These are phyloP conservation scores for Platyrinchus mystaceus DNA, from an alignment of 2,797 vertebrate species.

Conservation along the genomic window DNA sequence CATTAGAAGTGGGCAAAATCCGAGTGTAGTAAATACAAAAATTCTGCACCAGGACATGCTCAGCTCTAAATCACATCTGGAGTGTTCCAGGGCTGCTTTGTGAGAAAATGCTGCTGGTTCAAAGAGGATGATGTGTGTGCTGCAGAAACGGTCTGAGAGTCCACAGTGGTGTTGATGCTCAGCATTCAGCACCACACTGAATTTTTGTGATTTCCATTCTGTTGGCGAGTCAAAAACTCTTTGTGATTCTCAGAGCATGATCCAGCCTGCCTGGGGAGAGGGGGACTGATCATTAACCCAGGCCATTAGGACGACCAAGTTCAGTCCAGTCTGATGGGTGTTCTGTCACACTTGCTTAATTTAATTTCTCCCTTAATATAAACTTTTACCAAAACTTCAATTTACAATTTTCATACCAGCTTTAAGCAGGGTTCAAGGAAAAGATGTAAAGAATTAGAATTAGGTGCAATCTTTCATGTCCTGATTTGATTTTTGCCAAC, in stretches of 20 bases:
- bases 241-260: not conserved
- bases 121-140: not conserved
- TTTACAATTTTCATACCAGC: not conserved
- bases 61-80: not conserved
- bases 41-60: not conserved
- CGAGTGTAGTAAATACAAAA: not conserved
- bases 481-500: constrained; percentile 3
- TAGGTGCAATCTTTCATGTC: not conserved
- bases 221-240: not conserved
- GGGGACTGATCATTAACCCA: not conserved
- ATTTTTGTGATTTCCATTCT: not conserved
- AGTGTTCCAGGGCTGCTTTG: not conserved
- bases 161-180: fast-evolving
- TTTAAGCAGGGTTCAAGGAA: constrained; percentile 6
- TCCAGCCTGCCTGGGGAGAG: not conserved
- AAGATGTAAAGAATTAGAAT: constrained; percentile 28
- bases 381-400: constrained; percentile 4
- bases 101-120: not conserved
- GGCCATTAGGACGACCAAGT: not conserved
- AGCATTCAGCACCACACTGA: not conserved
- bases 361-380: constrained; percentile 12
- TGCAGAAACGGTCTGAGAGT: not conserved
- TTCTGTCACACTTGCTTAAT: not conserved
- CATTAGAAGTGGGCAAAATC: not conserved
- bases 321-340: not conserved